These are phyloP conservation scores for Aplysia californica DNA, from an alignment of 1,140 invertebrate species.

Conservation along the genomic window DNA sequence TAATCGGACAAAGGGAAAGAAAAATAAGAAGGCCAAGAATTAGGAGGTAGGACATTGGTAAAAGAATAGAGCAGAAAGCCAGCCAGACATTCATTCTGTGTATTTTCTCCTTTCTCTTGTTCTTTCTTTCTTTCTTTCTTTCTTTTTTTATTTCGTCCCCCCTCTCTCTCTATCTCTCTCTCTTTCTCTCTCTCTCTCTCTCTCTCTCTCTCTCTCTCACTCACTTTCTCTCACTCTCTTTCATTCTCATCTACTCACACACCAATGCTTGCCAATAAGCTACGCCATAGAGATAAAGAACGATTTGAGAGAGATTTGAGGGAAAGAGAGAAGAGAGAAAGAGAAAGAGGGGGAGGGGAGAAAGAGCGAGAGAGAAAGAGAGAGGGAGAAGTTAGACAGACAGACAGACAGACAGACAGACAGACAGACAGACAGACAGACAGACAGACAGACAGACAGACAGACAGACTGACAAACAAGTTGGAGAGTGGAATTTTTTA, in stretches of 20 bases:
- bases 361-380: not conserved
- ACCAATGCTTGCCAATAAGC: no score
- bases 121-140: slow-evolving; percentile 14
- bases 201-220: not conserved
- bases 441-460: slow-evolving; percentile 10
- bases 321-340: no score
- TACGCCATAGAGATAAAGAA: no score
- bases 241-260: no score
- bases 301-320: no score
- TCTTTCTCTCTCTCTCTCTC: not conserved
- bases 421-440: slow-evolving; percentile 22
- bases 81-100: not conserved
- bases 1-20: no score
- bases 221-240: not conserved
- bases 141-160: not conserved
- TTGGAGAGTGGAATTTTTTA: no score
- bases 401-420: slow-evolving; percentile 8
- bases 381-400: not conserved
- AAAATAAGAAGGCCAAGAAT: no score
- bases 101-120: slow-evolving; percentile 9
- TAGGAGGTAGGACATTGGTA: no score
- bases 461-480: slow-evolving; percentile 1
- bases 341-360: no score
- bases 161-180: not conserved
- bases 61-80: no score